A percentile compares a stretch with the other conserved stretches of the same genome.
Conservation (phyloP, 2,888 invertebrate species). For the Metopia argyrocephala region DNA sequence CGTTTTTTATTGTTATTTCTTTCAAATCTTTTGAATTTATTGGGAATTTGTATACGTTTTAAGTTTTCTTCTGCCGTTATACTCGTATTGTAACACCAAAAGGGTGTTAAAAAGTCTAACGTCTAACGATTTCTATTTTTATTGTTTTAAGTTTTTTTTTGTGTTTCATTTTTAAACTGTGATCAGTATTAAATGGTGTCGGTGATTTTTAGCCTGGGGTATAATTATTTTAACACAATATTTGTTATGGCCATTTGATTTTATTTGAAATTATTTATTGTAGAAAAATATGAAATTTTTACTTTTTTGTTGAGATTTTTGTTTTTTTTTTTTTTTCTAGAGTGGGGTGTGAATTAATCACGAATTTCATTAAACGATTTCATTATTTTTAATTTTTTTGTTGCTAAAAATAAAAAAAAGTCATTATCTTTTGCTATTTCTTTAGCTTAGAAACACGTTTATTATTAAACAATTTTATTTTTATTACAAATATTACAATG, state of each 20-base stretch:
- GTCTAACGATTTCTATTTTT: conserved; percentile 6
- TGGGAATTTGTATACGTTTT: not conserved
- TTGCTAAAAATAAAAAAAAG: not conserved
- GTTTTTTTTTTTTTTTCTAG: not conserved
- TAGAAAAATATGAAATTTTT: too few species aligned
- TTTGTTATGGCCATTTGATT: conserved; percentile 37
- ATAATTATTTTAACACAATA: conserved; percentile 64
- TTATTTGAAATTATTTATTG: conserved; percentile 15
- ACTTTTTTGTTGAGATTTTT: conserved; percentile 18
- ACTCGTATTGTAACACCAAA: conserved; percentile 11
- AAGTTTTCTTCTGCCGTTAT: not conserved
- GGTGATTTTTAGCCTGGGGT: conserved; percentile 38
- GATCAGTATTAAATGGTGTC: conserved; percentile 40
- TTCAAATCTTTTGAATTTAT: not conserved
- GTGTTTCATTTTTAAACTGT: conserved; percentile 5
- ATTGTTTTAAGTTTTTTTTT: not conserved
- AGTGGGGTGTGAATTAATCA: conserved; percentile 67
- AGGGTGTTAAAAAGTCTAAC: not conserved
- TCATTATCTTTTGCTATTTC: conserved; percentile 31
- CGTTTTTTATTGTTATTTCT: not conserved
- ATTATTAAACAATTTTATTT: conserved; percentile 41
- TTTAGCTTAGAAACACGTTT: conserved; percentile 49
- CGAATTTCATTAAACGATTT: conserved; percentile 65
- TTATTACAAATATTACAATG: not conserved
- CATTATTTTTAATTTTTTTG: conserved; percentile 46